Evolutionary conservation across 2,797 vertebrate species (phyloP), one percentile per base, ranked within the genome.

Genomic region (Malurus leucopterus): DNA sequence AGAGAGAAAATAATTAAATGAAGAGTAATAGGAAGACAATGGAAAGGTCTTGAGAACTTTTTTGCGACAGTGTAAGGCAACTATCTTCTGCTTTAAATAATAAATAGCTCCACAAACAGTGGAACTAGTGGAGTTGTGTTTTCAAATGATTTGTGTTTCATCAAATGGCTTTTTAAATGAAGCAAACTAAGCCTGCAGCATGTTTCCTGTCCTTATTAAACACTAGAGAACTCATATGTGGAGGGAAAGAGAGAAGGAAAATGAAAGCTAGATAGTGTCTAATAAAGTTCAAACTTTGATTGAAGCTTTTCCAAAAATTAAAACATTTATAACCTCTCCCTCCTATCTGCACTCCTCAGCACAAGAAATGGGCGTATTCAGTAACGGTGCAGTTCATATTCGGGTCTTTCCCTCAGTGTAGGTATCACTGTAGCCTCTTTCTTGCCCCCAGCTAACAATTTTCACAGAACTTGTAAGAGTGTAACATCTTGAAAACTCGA

Each of bases 141-240:
- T 92, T 72, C 44, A 86, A 92, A 91, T 88, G 26, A 88, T 86
- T 89, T 84, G 76, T 93, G 30, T 86, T 93, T 92, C 73, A 86
- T 84, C 14, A 9, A 90, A 87, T 69, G 51, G 5, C 40, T 91
- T 93, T 93, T 85, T 85, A 81, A 95, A 95, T 91, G 69, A 93
- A 83, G 79, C 62, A 85, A 93, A 93, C 87, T 90, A 59, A 91
- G 85, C 93, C 93, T 89, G 69, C 44, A 93, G 92, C 82, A 75
- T 80, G 76, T 87, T 83, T 69, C 32, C 29, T 65, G 17, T 55
- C 34, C 74, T 94, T 92, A 93, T 92, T 93, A 89, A 93, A 87
- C 87, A 80, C 91, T 53, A 65, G 79, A 91, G 89, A 89, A 55
- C 91, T 89, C 70, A 26, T 65, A 87, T 21, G 34, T 62, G 36